Evolutionary conservation across 2,797 vertebrate genomes (phyloP).

Genomic region (Bucorvus abyssinicus): DNA sequence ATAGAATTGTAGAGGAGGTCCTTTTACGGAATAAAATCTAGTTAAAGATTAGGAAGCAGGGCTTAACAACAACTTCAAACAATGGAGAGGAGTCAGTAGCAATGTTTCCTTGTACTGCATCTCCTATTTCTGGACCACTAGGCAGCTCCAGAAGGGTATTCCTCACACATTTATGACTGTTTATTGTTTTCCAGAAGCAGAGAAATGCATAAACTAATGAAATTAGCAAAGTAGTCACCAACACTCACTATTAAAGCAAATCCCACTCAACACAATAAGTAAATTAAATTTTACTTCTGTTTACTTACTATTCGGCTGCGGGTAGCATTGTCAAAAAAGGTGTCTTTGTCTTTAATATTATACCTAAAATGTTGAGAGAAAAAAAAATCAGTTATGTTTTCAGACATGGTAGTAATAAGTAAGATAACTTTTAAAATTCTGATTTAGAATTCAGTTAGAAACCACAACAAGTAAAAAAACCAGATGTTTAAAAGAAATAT

Average conservation of each 20-base stretch:
- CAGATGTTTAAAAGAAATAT: neutral
- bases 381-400: neutral
- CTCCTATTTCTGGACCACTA: neutral
- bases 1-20: neutral
- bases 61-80: neutral
- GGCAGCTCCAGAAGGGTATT: neutral
- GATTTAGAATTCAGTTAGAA: neutral
- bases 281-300: neutral
- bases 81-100: neutral
- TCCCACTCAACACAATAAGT: neutral
- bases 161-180: neutral
- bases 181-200: neutral
- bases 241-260: neutral
- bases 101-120: neutral
- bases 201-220: neutral
- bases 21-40: neutral
- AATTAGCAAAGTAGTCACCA: neutral
- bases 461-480: neutral
- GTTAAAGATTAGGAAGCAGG: neutral
- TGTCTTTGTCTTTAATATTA: slow-evolving; percentile 90
- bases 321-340: slow-evolving; percentile 91
- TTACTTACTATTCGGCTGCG: slow-evolving; percentile 95
- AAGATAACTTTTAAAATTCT: neutral
- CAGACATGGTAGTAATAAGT: neutral
- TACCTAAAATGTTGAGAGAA: slow-evolving; percentile 78